Evolutionary conservation across 2,888 invertebrate genomes (phyloP).

Genomic region (Rhimphoctona megacephalus): DNA sequence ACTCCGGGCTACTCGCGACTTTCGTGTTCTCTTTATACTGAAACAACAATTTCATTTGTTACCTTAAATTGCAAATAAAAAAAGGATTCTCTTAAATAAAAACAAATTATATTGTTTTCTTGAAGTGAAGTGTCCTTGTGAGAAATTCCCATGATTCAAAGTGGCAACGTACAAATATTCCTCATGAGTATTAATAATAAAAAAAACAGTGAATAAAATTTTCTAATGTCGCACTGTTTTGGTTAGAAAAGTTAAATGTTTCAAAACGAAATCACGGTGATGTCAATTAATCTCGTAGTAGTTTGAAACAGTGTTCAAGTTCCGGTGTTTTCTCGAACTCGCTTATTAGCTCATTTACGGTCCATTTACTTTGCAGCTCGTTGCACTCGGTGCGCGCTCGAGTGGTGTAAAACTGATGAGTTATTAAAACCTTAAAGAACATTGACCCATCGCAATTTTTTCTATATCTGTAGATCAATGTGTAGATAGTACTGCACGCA

Average conservation of each 20-base stretch:
- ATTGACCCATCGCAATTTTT: slow-evolving; percentile 70
- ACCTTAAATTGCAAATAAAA: background rate
- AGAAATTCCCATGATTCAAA: background rate
- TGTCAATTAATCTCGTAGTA: slow-evolving; percentile 35
- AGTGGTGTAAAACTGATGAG: slow-evolving; percentile 76
- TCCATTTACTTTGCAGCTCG: slow-evolving; percentile 77
- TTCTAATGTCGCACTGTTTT: background rate
- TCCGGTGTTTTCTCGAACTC: slow-evolving; percentile 61
- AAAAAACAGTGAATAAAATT: background rate
- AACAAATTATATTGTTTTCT: background rate
- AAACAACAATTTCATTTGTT: background rate
- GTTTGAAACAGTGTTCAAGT: slow-evolving; percentile 15
- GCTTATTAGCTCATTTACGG: slow-evolving; percentile 63
- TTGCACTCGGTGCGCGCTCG: slow-evolving; percentile 62
- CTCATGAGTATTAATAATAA: too few relatives aligned
- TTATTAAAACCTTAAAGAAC: slow-evolving; percentile 72
- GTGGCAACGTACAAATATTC: background rate
- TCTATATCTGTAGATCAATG: slow-evolving; percentile 4
- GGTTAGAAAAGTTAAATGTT: background rate
- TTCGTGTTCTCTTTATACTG: slow-evolving; percentile 45
- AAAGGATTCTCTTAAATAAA: background rate
- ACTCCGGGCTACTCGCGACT: slow-evolving; percentile 71
- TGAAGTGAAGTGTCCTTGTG: slow-evolving; percentile 25
- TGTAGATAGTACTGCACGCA: background rate
- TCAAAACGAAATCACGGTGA: slow-evolving; percentile 7